Base-by-base conservation (phyloP, 2,888 invertebrate genomes). In the Pseudolycoriella hygida region DNA sequence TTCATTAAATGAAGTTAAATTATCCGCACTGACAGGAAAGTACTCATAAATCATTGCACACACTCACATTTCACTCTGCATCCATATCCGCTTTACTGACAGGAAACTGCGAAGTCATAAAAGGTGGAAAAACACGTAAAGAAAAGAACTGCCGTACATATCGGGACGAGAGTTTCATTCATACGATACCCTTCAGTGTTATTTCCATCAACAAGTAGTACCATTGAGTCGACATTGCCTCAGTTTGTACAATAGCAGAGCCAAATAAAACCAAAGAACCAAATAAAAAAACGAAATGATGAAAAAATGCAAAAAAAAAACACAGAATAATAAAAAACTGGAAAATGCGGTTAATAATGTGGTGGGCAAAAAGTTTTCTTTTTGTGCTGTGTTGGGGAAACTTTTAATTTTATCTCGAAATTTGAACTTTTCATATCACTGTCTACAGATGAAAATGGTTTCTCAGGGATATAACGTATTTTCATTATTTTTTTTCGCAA, bases 31-130 rank as follows among this genome's bases (percentile, higher is more conserved):
- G 34, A 34, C 12, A 12, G 11, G 6, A 34, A 34, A 34, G 34
- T 14, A 34, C 34, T 14, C 15, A 34, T 34, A 34, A 34, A 34
- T 34, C 34, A 34, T 34, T 5, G 12, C 34, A 14, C 11, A 25
- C 25, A 34, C 34, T 34, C 34, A 34, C 15, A 34, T 34, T 34
- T 34, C 34, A 34, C 34, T 34, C 34, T 12, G 34, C 34, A 34
- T 34, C 34, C 34, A 34, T 34, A 14, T 34, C 34, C 34, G 25
- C 25, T 25, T 34, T 34, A 12, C 34, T 34, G 34, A 34, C 34
- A 34, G 34, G 34, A 34, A 34, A 34, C 34, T 34, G 34, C 34
- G 34, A 34, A 34, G 34, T 34, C 34, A 34, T 34, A 34, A 34
- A 34, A 34, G 34, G 34, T 34, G 34, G 25, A 25, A 34, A 34